Evolutionary conservation across 2,113 vertebrate genomes (phyloP).

Genomic region (Manacus vitellinus): DNA sequence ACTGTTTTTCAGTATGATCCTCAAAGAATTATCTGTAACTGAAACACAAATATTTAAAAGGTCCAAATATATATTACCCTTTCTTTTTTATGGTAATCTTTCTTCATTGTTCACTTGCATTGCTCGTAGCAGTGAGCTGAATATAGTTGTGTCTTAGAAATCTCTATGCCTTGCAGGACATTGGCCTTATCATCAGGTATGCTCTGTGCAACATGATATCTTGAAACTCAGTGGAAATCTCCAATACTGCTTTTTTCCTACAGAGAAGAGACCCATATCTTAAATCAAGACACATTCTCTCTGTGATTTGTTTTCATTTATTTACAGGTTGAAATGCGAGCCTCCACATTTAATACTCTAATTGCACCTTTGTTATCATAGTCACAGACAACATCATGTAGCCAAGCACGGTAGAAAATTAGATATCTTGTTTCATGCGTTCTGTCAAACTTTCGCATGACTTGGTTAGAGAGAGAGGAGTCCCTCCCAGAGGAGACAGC

Average conservation of each 20-base stretch:
- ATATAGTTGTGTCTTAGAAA: neutral
- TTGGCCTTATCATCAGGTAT: neutral
- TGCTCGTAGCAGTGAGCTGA: neutral
- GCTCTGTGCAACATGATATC: neutral
- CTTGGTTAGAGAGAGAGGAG: neutral
- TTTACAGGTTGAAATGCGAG: constrained; percentile 56
- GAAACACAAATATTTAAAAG: neutral
- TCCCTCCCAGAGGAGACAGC: constrained; percentile 35
- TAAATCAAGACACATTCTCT: neutral
- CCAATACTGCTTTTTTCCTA: neutral
- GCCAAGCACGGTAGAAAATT: neutral
- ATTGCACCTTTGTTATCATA: neutral
- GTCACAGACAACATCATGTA: constrained; percentile 28
- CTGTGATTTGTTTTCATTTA: constrained; percentile 47
- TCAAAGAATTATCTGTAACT: neutral
- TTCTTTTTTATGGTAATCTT: neutral
- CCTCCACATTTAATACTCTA: constrained; percentile 1
- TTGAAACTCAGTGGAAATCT: neutral
- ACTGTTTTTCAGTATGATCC: neutral
- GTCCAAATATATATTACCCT: neutral
- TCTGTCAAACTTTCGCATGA: neutral
- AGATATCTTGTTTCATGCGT: constrained; percentile 19
- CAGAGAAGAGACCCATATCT: neutral
- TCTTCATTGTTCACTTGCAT: neutral
- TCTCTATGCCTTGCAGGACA: neutral